These are phyloP conservation scores for Helostoma temminkii DNA, from an alignment of 2,797 vertebrate genomes.

Conservation along the genomic window DNA sequence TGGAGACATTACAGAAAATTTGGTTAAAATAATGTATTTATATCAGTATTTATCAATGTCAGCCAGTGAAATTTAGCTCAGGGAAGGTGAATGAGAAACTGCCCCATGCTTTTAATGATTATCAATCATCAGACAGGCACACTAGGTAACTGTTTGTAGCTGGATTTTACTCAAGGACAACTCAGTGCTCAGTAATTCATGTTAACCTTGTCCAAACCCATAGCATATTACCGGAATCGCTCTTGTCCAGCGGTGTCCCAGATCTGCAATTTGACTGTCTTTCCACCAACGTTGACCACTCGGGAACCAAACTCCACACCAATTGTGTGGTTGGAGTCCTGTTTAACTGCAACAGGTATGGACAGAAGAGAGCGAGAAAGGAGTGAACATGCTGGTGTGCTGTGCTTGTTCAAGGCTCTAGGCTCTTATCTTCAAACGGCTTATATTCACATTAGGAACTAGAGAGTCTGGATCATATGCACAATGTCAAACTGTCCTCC, in stretches of 20 bases:
- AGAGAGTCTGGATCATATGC: conserved; percentile 31
- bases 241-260: conserved; percentile 96
- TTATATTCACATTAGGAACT: conserved; percentile 29
- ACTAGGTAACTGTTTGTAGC: not conserved
- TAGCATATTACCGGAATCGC: conserved; percentile 88
- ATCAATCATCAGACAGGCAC: not conserved
- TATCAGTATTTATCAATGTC: not conserved
- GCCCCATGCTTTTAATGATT: not conserved
- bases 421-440: conserved; percentile 28
- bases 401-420: conserved; percentile 25
- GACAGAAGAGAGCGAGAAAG: conserved; percentile 1
- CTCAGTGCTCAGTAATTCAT: not conserved
- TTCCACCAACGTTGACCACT: conserved; percentile 92
- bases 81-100: not conserved
- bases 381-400: not conserved
- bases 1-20: conserved; percentile 4
- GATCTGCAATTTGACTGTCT: conserved; percentile 95
- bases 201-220: conserved; percentile 1
- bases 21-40: not conserved
- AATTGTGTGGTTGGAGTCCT: conserved; percentile 96
- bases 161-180: conserved; percentile 3
- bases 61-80: not conserved
- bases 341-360: conserved; percentile 86
- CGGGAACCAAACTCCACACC: conserved; percentile 96
- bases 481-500: conserved; percentile 13